Conservation (phyloP, 2,797 vertebrate species). For the Morelia viridis region DNA sequence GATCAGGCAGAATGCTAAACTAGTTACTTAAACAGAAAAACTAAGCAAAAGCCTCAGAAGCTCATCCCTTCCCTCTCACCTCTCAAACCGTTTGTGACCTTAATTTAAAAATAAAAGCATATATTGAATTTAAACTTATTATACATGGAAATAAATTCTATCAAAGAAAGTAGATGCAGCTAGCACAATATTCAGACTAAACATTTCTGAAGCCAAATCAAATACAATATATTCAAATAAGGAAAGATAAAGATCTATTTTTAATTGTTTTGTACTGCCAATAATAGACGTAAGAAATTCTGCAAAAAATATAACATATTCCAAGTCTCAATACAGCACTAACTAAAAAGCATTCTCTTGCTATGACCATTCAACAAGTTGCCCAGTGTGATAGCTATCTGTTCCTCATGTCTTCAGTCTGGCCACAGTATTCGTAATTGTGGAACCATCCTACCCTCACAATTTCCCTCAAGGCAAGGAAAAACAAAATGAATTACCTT, state of each 20-base stretch:
- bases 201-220: background rate
- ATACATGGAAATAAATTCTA: background rate
- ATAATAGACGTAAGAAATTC: background rate
- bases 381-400: background rate
- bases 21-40: background rate
- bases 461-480: background rate
- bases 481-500: background rate
- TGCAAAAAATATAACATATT: background rate
- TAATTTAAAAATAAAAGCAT: background rate
- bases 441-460: background rate
- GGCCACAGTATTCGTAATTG: background rate
- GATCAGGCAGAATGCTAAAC: background rate
- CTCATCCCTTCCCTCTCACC: background rate
- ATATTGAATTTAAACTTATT: background rate
- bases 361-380: background rate
- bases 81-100: background rate
- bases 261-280: background rate
- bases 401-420: background rate
- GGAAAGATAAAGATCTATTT: background rate
- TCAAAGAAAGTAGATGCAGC: background rate
- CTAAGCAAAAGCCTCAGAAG: background rate
- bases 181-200: background rate
- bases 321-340: background rate
- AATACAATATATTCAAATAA: slow-evolving; percentile 7
- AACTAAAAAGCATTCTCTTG: background rate